Percentiles rank a stretch among this genome's conserved stretches.
Evolutionary conservation across 30 jellyfish, hydroid and myxozoan genomes (phyloP).

Genomic region (Aurelia sp.): DNA sequence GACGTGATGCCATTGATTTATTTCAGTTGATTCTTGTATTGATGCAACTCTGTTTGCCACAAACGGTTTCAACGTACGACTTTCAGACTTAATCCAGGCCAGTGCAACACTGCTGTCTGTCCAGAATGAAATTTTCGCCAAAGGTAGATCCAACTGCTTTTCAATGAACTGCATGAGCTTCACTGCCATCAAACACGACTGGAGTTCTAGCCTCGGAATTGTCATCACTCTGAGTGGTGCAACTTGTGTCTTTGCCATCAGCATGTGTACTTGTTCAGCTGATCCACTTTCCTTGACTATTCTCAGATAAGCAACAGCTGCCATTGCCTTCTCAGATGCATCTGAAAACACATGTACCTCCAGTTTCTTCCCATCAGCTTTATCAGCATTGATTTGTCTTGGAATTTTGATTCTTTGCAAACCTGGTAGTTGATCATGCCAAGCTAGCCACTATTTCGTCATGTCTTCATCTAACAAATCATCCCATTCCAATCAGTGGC

Average conservation of each 20-base stretch:
- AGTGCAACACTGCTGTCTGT: constrained; percentile 51
- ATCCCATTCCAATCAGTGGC: constrained; percentile 67
- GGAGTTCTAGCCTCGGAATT: constrained; percentile 60
- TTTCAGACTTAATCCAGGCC: neutral
- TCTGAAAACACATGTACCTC: constrained; percentile 56
- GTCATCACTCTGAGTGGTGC: constrained; percentile 5
- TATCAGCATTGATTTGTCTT: constrained; percentile 27
- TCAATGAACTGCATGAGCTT: constrained; percentile 38
- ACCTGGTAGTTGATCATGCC: constrained; percentile 36
- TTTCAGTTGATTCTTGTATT: constrained; percentile 31
- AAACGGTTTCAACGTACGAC: constrained; percentile 44
- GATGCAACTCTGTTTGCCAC: constrained; percentile 61
- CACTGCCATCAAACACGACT: constrained; percentile 47
- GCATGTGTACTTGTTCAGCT: neutral
- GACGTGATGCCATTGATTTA: constrained; percentile 57
- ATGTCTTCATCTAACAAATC: constrained; percentile 43
- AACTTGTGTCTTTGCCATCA: constrained; percentile 48
- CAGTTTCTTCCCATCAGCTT: constrained; percentile 26
- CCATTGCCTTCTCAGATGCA: constrained; percentile 70
- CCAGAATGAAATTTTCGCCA: constrained; percentile 49
- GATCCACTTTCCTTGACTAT: constrained; percentile 30
- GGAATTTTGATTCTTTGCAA: constrained; percentile 35
- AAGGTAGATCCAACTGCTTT: constrained; percentile 2
- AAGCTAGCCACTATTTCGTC: constrained; percentile 25
- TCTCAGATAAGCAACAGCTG: constrained; percentile 52